These are phyloP conservation scores for Antedon mediterranea DNA, from an alignment of 53 echinoderm and acorn worm species.

Conservation along the genomic window DNA sequence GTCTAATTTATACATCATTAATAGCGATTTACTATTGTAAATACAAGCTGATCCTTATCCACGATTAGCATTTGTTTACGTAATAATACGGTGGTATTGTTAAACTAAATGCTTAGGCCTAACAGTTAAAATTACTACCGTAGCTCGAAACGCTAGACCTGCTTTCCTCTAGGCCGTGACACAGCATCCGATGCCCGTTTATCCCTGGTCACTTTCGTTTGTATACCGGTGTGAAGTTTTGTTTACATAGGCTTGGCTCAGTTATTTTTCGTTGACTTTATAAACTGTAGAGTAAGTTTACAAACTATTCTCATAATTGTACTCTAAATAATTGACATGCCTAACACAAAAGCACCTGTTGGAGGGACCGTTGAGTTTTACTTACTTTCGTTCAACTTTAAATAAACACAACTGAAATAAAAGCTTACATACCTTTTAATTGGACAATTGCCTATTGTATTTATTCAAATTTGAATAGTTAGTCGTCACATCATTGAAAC, in stretches of 20 bases:
- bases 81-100: too few species aligned
- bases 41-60: not conserved
- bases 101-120: too few species aligned
- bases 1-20: not conserved
- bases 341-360: not conserved
- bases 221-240: not conserved
- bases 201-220: not conserved
- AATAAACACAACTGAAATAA: not conserved
- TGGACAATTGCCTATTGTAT: not conserved
- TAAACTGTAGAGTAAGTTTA: not conserved
- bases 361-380: not conserved
- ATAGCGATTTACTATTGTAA: not conserved
- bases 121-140: too few species aligned
- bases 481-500: not conserved
- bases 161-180: too few species aligned
- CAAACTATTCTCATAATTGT: not conserved
- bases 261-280: not conserved
- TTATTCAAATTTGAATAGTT: not conserved
- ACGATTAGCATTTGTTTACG: not conserved
- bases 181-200: not conserved
- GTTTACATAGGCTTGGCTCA: not conserved
- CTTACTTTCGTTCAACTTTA: not conserved
- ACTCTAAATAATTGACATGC: not conserved
- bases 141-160: too few species aligned
- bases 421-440: not conserved